Conservation (phyloP, 2,113 vertebrate species). For the Corythoichthys haematopterus region DNA sequence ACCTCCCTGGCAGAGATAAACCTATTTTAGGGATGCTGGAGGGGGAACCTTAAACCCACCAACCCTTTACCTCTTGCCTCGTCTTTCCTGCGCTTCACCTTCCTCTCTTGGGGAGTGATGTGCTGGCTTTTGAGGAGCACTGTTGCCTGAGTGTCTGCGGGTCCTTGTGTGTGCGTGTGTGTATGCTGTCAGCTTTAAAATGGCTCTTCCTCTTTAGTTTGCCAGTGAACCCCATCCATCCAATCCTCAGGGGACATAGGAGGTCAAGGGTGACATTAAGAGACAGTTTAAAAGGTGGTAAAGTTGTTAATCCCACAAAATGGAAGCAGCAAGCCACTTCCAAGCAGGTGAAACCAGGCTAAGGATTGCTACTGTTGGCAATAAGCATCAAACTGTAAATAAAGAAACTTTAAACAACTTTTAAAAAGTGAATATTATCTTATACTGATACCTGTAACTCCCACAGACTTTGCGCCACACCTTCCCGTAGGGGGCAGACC, state of each 20-base stretch:
- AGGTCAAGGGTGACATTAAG: constrained; percentile 10
- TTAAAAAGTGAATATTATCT: too few relatives aligned
- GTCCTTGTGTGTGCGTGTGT: constrained; percentile 49
- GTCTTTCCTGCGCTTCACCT: constrained; percentile 28
- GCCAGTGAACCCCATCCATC: constrained; percentile 54
- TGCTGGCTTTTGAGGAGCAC: constrained; percentile 64
- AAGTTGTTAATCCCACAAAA: neutral
- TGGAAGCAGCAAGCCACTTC: neutral
- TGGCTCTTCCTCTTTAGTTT: constrained; percentile 38
- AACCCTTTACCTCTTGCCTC: constrained; percentile 17
- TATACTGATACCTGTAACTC: too few relatives aligned
- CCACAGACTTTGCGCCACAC: too few relatives aligned
- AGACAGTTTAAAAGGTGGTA: constrained; percentile 37
- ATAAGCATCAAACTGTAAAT: neutral
- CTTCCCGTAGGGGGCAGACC: too few relatives aligned
- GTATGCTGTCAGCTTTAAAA: constrained; percentile 45
- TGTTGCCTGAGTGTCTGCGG: constrained; percentile 37
- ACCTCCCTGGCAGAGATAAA: constrained; percentile 70
- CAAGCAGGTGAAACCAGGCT: constrained; percentile 3
- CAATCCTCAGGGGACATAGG: constrained; percentile 10
- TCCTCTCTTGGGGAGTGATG: constrained; percentile 49
- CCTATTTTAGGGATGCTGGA: constrained; percentile 52
- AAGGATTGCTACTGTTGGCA: neutral
- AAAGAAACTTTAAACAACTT: neutral
- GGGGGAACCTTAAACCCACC: constrained; percentile 45